Percentiles rank a stretch among this genome's conserved stretches.
Evolutionary conservation across 2,888 invertebrate genomes (phyloP).

Genomic region (Silvanus unidentatus): DNA sequence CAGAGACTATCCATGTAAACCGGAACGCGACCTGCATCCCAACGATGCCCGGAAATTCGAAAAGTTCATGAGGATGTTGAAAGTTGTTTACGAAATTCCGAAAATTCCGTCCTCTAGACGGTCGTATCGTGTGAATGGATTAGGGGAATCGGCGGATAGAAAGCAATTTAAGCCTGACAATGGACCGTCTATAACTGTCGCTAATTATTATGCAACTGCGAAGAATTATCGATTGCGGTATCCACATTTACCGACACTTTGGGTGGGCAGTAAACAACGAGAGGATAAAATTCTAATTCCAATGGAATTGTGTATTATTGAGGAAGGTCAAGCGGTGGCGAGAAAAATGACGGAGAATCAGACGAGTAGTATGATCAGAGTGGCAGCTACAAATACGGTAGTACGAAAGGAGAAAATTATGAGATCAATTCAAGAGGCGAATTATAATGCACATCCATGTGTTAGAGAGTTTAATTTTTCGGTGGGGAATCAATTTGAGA

Average conservation of each 20-base stretch:
- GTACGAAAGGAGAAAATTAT: slow-evolving; percentile 75
- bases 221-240: slow-evolving; percentile 47
- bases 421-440: slow-evolving; percentile 35
- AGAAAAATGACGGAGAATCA: slow-evolving; percentile 78
- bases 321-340: slow-evolving; percentile 69
- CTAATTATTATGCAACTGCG: slow-evolving; percentile 43
- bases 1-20: slow-evolving; percentile 6
- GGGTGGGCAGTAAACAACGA: slow-evolving; percentile 53
- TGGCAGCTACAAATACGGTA: slow-evolving; percentile 76
- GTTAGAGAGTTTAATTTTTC: slow-evolving; percentile 78
- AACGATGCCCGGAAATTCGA: slow-evolving; percentile 20
- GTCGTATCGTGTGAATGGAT: slow-evolving; percentile 47
- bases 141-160: slow-evolving; percentile 37
- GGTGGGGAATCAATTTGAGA: slow-evolving; percentile 67
- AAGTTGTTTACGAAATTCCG: slow-evolving; percentile 49
- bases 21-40: slow-evolving; percentile 13
- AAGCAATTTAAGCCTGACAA: slow-evolving; percentile 41
- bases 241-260: slow-evolving; percentile 75
- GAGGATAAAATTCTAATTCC: slow-evolving; percentile 72
- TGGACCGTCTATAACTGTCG: slow-evolving; percentile 42
- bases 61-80: slow-evolving; percentile 30
- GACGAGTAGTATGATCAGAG: slow-evolving; percentile 77
- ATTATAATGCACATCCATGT: slow-evolving; percentile 47
- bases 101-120: slow-evolving; percentile 41
- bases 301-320: slow-evolving; percentile 73